phyloP scores from a whole-genome alignment of 2,113 vertebrate genomes.

The Tursiops truncatus region DNA sequence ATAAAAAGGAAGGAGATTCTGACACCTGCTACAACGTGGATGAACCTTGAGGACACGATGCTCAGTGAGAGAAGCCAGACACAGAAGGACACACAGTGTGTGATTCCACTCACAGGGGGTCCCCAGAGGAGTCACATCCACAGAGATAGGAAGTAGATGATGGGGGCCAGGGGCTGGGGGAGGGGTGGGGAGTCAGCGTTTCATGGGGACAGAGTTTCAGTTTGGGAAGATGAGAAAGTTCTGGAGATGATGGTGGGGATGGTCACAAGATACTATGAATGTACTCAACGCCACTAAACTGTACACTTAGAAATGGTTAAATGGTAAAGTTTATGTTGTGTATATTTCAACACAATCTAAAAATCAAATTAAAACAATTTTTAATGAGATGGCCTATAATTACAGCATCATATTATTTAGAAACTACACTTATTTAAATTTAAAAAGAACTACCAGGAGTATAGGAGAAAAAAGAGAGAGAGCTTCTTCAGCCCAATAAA shows the following conservation, averaged over 20 bases:
- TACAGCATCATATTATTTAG: background rate
- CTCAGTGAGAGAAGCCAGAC: background rate
- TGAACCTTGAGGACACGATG: background rate
- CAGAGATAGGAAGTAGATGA: background rate
- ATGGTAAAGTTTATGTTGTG: background rate
- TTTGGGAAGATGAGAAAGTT: background rate
- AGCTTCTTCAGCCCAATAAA: background rate
- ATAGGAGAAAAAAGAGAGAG: background rate
- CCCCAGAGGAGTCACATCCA: background rate
- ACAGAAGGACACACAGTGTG: accelerated
- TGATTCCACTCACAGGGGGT: background rate
- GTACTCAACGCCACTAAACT: background rate
- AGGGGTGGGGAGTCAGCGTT: accelerated
- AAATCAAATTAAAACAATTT: background rate
- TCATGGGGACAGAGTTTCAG: background rate
- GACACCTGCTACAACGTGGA: background rate
- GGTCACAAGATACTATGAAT: accelerated
- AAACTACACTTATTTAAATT: background rate
- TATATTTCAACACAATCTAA: background rate
- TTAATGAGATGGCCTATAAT: background rate
- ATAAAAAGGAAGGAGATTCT: background rate
- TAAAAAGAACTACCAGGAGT: background rate
- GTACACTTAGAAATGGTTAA: background rate
- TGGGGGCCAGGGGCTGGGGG: background rate
- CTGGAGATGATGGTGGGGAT: background rate